These are phyloP conservation scores for Arrhopalites spinosus DNA, from an alignment of 2,888 invertebrate genomes.

Conservation along the genomic window DNA sequence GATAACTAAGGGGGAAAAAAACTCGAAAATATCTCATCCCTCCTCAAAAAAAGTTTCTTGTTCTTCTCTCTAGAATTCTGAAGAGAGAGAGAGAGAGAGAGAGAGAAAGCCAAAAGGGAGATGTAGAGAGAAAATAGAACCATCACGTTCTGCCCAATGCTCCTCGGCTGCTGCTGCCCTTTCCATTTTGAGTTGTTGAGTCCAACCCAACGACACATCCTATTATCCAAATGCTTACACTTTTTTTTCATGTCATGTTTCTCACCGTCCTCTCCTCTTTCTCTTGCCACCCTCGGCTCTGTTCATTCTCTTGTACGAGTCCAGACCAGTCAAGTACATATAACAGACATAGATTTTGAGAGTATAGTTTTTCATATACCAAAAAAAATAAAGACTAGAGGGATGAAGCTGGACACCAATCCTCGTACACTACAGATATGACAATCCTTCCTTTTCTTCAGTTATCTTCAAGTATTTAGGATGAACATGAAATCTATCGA, in stretches of 20 bases:
- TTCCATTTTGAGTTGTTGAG: slow-evolving; percentile 32
- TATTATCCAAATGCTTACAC: slow-evolving; percentile 40
- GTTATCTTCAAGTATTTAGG: too few species aligned
- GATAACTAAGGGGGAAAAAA: too few species aligned
- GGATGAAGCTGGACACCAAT: too few species aligned
- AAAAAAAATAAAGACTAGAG: too few species aligned
- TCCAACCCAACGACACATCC: slow-evolving; percentile 35
- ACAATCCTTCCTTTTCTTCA: too few species aligned
- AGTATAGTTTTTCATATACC: too few species aligned
- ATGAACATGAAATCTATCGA: too few species aligned
- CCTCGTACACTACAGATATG: too few species aligned
- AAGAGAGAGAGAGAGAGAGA: slow-evolving; percentile 1
- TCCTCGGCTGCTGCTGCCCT: slow-evolving; percentile 23
- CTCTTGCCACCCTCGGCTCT: background rate
- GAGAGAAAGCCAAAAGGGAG: background rate
- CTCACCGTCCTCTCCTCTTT: background rate
- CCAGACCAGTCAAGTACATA: too few species aligned
- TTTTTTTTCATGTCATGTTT: slow-evolving; percentile 39
- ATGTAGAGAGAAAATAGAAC: slow-evolving; percentile 19
- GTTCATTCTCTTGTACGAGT: too few species aligned
- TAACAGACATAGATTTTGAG: too few species aligned
- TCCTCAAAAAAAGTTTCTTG: background rate
- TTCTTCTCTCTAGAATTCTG: background rate
- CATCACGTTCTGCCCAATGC: slow-evolving; percentile 34
- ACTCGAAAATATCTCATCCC: too few species aligned